Evolutionary conservation across 2,113 vertebrate species (phyloP).

Genomic region (Cheirogaleus medius): DNA sequence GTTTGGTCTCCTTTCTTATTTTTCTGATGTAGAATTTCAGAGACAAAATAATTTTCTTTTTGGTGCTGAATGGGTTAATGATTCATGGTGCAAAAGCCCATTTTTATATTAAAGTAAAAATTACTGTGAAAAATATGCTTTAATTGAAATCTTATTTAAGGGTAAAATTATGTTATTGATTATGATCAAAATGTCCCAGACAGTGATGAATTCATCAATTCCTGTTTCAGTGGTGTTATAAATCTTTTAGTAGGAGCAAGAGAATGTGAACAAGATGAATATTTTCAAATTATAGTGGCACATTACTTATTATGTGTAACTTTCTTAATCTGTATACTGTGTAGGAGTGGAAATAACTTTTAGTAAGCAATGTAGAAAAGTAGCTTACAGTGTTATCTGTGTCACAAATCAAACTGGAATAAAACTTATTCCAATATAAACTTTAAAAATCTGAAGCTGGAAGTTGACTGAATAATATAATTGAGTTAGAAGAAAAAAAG

Average conservation of each 20-base stretch:
- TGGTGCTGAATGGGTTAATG: constrained; percentile 76
- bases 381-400: constrained; percentile 1
- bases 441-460: constrained; percentile 64
- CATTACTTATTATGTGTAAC: constrained; percentile 72
- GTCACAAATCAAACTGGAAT: constrained; percentile 73
- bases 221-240: constrained; percentile 77
- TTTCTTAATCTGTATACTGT: constrained; percentile 65
- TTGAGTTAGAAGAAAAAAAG: constrained; percentile 53
- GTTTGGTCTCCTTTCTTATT: constrained; percentile 13
- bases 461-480: constrained; percentile 54
- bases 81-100: constrained; percentile 48
- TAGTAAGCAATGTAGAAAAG: constrained; percentile 67
- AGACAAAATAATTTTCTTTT: background rate
- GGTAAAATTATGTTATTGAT: constrained; percentile 88
- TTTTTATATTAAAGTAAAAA: constrained; percentile 81
- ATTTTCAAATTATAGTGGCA: constrained; percentile 81
- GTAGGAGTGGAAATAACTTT: constrained; percentile 65
- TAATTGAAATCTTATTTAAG: constrained; percentile 87
- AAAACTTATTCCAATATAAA: constrained; percentile 57
- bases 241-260: constrained; percentile 82
- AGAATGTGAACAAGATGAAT: constrained; percentile 79
- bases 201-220: constrained; percentile 87
- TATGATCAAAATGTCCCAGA: constrained; percentile 84
- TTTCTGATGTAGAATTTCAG: background rate
- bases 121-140: constrained; percentile 79